These are phyloP conservation scores for Petrocephalus zakoni DNA, from an alignment of 2,113 vertebrate species.

Conservation along the genomic window DNA sequence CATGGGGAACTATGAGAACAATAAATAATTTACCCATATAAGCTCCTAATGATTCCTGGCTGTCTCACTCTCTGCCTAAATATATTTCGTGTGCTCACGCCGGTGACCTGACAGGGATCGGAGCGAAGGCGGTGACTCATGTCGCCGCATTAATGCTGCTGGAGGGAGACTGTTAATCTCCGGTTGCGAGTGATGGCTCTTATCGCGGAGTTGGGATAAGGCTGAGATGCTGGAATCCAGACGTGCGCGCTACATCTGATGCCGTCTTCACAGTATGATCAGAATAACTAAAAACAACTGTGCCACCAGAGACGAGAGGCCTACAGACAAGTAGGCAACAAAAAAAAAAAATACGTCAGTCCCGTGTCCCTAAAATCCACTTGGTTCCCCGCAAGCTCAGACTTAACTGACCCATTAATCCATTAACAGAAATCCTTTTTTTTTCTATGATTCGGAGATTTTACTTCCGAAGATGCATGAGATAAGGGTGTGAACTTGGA, in stretches of 20 bases:
- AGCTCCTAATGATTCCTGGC: background rate
- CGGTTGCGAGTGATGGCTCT: background rate
- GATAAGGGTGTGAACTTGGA: background rate
- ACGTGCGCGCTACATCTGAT: background rate
- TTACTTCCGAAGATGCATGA: background rate
- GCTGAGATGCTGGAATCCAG: background rate
- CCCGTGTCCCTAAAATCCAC: background rate
- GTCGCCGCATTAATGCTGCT: background rate
- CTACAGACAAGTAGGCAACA: background rate
- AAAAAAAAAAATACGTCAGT: background rate
- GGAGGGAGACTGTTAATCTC: background rate
- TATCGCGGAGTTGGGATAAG: background rate
- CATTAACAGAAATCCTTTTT: background rate
- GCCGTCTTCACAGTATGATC: background rate
- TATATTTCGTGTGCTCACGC: slow-evolving; percentile 16
- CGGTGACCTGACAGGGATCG: slow-evolving; percentile 10
- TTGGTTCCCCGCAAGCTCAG: background rate
- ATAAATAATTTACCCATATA: slow-evolving; percentile 16
- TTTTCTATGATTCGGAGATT: background rate
- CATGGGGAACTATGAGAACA: background rate
- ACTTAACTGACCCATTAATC: background rate
- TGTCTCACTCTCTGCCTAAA: background rate
- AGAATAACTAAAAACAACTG: background rate
- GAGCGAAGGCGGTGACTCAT: slow-evolving; percentile 12
- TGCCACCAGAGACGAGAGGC: background rate